These are phyloP conservation scores for Apteryx owenii DNA, from an alignment of 2,113 vertebrate genomes.

Conservation along the genomic window DNA sequence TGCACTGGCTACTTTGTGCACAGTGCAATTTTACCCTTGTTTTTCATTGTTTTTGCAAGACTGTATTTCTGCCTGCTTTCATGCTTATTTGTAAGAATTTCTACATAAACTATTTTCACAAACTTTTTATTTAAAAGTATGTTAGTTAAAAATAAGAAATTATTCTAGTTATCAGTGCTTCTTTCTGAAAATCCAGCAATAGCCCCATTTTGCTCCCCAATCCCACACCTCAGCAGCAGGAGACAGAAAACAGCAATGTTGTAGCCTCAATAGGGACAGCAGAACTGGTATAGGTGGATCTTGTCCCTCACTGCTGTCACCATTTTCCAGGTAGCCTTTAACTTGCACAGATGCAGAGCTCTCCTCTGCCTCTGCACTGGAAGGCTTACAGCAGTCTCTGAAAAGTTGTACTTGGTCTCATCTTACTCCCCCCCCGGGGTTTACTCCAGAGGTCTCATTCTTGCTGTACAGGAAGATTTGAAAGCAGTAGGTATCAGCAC, in stretches of 20 bases:
- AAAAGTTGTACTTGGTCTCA: background rate
- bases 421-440: background rate
- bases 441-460: background rate
- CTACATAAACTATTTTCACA: background rate
- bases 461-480: background rate
- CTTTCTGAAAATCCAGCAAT: background rate
- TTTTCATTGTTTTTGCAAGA: background rate
- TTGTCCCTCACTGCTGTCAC: too few species aligned
- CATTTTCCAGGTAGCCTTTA: background rate
- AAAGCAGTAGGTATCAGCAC: background rate
- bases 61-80: background rate
- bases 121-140: background rate
- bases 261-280: background rate
- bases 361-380: background rate
- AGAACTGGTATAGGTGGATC: background rate
- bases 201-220: background rate
- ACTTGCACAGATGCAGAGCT: background rate
- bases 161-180: background rate
- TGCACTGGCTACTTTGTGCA: background rate
- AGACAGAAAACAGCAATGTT: background rate
- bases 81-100: background rate
- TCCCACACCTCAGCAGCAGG: background rate
- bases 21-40: background rate
- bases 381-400: background rate
- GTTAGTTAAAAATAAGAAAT: background rate